These are phyloP conservation scores for Dynastes maya DNA, from an alignment of 2,888 invertebrate genomes.

Conservation along the genomic window DNA sequence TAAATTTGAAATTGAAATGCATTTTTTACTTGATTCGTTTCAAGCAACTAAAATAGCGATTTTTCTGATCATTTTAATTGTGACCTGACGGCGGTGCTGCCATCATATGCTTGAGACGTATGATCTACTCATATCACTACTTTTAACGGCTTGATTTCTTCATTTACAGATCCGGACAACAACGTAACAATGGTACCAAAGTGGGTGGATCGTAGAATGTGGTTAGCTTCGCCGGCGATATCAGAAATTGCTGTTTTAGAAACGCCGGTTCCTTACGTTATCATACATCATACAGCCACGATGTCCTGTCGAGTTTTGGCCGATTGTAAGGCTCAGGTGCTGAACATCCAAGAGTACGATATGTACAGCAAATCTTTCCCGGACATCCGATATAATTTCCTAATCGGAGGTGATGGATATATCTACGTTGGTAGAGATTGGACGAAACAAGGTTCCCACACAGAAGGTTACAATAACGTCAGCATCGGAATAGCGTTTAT, in stretches of 20 bases:
- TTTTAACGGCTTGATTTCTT: too few relatives aligned
- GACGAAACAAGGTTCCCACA: constrained; percentile 82
- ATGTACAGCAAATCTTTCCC: constrained; percentile 77
- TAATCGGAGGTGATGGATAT: constrained; percentile 85
- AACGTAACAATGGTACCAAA: neutral
- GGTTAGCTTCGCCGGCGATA: constrained; percentile 78
- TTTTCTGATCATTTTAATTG: too few relatives aligned
- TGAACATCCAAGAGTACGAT: constrained; percentile 79
- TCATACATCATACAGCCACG: constrained; percentile 23
- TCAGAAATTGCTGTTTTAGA: constrained; percentile 49
- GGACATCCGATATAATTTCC: constrained; percentile 85
- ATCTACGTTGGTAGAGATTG: constrained; percentile 86
- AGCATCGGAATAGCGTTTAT: constrained; percentile 83
- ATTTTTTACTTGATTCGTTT: too few relatives aligned
- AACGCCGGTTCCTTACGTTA: constrained; percentile 24
- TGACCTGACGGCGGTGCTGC: too few relatives aligned
- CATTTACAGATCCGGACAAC: neutral
- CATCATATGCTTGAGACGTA: too few relatives aligned
- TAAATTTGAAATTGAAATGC: too few relatives aligned
- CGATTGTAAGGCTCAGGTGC: constrained; percentile 75
- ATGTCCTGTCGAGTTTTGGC: constrained; percentile 69
- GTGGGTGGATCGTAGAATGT: constrained; percentile 72
- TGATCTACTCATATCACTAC: too few relatives aligned
- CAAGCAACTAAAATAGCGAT: too few relatives aligned
- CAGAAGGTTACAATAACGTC: constrained; percentile 76